These are phyloP conservation scores for Cyprinodon variegatus DNA, from an alignment of 2,113 vertebrate genomes.

Conservation along the genomic window DNA sequence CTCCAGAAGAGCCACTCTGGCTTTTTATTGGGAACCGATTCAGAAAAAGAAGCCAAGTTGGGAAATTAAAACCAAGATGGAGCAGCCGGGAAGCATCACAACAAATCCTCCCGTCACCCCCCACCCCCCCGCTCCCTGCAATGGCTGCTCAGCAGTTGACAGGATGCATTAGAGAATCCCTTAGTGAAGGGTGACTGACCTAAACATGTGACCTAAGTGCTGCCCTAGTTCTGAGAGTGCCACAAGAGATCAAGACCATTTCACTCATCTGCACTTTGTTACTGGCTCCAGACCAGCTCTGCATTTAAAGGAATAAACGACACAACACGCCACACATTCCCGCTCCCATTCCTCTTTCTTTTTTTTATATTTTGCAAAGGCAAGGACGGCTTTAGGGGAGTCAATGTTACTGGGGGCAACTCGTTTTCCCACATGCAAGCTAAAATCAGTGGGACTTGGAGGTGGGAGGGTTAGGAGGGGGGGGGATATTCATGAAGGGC, in stretches of 20 bases:
- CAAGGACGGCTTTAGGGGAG: slow-evolving; percentile 54
- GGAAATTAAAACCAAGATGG: slow-evolving; percentile 41
- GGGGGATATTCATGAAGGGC: slow-evolving; percentile 81
- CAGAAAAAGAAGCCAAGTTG: slow-evolving; percentile 29
- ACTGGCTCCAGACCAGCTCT: slow-evolving; percentile 22
- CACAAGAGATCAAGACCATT: slow-evolving; percentile 65
- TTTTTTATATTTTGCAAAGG: slow-evolving; percentile 41
- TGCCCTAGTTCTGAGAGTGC: slow-evolving; percentile 72
- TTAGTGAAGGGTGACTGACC: slow-evolving; percentile 73
- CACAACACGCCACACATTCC: background rate
- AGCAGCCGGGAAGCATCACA: slow-evolving; percentile 49
- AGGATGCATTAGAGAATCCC: slow-evolving; percentile 71
- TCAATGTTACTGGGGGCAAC: slow-evolving; percentile 62
- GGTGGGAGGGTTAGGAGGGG: slow-evolving; percentile 15
- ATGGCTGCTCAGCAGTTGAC: slow-evolving; percentile 61
- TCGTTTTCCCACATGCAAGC: slow-evolving; percentile 73
- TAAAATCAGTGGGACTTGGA: slow-evolving; percentile 71
- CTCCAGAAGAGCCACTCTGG: slow-evolving; percentile 24
- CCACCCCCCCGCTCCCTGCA: slow-evolving; percentile 18
- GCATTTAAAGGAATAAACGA: slow-evolving; percentile 35
- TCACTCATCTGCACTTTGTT: slow-evolving; percentile 45
- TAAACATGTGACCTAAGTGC: slow-evolving; percentile 76
- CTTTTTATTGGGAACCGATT: slow-evolving; percentile 43
- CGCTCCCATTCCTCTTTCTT: background rate
- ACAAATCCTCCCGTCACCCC: slow-evolving; percentile 3